Base-by-base conservation (phyloP, 1,140 invertebrate genomes). In the Zaprionus ornatus region DNA sequence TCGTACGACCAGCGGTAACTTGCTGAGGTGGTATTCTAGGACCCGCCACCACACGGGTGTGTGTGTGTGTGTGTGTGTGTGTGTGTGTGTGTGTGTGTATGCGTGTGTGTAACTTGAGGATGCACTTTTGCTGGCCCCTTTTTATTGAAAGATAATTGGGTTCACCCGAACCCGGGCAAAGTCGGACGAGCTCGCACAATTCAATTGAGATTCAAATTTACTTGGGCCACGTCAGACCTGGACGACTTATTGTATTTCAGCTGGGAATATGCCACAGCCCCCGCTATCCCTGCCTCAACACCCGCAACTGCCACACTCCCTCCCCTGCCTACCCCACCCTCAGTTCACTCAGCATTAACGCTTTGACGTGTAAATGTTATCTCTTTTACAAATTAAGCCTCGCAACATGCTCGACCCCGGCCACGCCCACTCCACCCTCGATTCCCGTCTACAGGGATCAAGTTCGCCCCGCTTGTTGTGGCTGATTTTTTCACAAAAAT, bases 101-200 rank as follows among this genome's bases (percentile, higher is more conserved):
- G 35, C 73, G 59, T 54, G 54, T 65, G 73, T 90, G 90, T 91
- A 91, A 91, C 82, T 86, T 91, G 90, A 91, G 82, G 87, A 91
- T 91, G 82, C 82, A 91, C 79, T 84, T 79, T 91, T 83, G 72
- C 70, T 57, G 84, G 59, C 73, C 79, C 82, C 78, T 69, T 78
- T 78, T 90, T 91, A 91, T 91, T 90, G 85, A 83, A 86, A 90
- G 84, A 91, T 91, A 91, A 91, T 91, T 91, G 90, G 90, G 84
- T 90, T 91, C 80, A 42, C 57, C 19, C 35, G 23, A 61, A n/a
- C 40, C 23, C 59, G 42, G 25, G 21, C 32, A 4, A 64, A 66
- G 70, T 72, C 70, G 37, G 40, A 45, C 40, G 40, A 45, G 54
- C 83, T 83, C 73, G 29, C 29, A 61, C 74, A 88, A 91, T 85